These are phyloP conservation scores for Sebastes miniatus DNA, from an alignment of 2,797 vertebrate species.

Conservation along the genomic window DNA sequence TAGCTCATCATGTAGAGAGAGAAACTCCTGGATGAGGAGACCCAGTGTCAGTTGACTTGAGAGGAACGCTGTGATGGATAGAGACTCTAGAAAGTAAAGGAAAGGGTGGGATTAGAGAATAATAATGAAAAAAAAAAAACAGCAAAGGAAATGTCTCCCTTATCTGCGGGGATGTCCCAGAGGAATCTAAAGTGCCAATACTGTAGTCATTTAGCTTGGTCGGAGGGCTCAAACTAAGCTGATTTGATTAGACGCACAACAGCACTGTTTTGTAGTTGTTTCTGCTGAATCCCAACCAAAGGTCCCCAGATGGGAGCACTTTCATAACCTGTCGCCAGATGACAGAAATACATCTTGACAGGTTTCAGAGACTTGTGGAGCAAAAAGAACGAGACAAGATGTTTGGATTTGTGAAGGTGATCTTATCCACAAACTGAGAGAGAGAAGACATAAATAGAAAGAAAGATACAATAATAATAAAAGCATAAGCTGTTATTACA, in stretches of 20 bases:
- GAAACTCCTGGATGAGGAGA: constrained; percentile 14
- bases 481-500: neutral
- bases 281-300: neutral
- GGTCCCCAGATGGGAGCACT: neutral
- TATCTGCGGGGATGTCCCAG: neutral
- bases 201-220: neutral
- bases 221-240: neutral
- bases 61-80: constrained; percentile 7
- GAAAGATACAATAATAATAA: neutral
- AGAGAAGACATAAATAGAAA: neutral
- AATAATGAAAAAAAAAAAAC: neutral
- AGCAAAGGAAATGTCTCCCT: neutral
- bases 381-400: neutral
- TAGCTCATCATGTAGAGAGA: neutral
- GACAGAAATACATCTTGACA: constrained; percentile 10
- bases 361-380: neutral
- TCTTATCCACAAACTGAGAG: neutral
- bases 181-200: neutral
- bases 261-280: neutral
- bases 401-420: neutral
- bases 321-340: constrained; percentile 2
- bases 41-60: constrained; percentile 5
- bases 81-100: neutral
- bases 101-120: constrained; percentile 1
- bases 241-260: neutral